Conservation (phyloP, 2,888 invertebrate genomes). For the Fragum fragum region DNA sequence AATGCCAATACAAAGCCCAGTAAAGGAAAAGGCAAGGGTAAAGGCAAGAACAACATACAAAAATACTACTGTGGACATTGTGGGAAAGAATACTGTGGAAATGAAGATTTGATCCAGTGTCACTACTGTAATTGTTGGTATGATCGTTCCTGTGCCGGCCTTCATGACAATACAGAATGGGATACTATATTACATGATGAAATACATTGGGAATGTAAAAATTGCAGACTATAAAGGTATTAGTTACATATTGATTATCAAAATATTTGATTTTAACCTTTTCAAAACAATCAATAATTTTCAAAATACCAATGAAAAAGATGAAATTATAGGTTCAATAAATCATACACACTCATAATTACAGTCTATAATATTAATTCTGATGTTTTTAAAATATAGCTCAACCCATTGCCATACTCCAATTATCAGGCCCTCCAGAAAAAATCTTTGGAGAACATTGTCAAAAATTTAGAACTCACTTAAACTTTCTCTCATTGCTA, state of each 20-base stretch:
- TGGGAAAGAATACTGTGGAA: constrained; percentile 22
- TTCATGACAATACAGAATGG: constrained; percentile 22
- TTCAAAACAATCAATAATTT: too few species aligned
- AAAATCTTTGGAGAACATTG: too few species aligned
- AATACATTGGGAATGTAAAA: constrained; percentile 23
- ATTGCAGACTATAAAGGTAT: constrained; percentile 26
- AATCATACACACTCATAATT: too few species aligned
- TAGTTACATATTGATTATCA: neutral
- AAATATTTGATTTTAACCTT: neutral
- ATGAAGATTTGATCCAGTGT: constrained; percentile 35
- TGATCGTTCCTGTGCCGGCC: constrained; percentile 24
- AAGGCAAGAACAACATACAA: neutral
- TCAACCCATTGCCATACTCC: too few species aligned
- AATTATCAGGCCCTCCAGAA: too few species aligned
- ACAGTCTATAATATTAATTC: too few species aligned
- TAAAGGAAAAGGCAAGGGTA: constrained; percentile 41
- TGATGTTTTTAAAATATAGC: too few species aligned
- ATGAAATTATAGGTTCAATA: too few species aligned
- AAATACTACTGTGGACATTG: constrained; percentile 24
- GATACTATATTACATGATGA: constrained; percentile 21
- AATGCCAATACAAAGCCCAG: neutral
- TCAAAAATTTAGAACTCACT: too few species aligned
- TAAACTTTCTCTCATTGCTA: too few species aligned
- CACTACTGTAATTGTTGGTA: constrained; percentile 20
- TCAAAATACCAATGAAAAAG: too few species aligned